Evolutionary conservation across 2,797 vertebrate genomes (phyloP).

Genomic region (Cottoperca gobio): DNA sequence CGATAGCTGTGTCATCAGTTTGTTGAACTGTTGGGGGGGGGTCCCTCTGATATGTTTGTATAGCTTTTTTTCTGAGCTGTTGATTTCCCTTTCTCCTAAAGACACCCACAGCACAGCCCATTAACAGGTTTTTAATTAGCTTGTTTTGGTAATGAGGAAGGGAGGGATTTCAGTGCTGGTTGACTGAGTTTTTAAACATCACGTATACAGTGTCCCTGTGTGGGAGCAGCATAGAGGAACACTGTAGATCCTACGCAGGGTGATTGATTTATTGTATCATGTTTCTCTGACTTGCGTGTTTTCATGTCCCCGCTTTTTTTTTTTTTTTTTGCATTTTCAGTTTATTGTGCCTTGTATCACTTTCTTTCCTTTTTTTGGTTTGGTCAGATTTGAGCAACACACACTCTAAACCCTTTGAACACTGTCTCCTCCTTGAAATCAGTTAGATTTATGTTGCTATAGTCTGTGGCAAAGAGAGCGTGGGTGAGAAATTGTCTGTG

Average conservation of each 20-base stretch:
- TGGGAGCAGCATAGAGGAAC: conserved; percentile 41
- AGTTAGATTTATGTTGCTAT: conserved; percentile 73
- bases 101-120: conserved; percentile 71
- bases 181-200: conserved; percentile 59
- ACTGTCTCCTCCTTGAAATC: conserved; percentile 78
- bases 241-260: conserved; percentile 11
- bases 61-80: conserved; percentile 4
- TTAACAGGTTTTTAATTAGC: conserved; percentile 83
- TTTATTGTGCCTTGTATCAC: conserved; percentile 54
- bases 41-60: conserved; percentile 44
- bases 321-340: conserved; percentile 9
- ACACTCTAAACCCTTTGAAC: conserved; percentile 75
- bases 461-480: conserved; percentile 68
- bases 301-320: neutral
- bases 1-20: conserved; percentile 53
- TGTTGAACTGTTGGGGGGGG: conserved; percentile 34
- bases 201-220: conserved; percentile 36
- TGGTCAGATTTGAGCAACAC: conserved; percentile 53
- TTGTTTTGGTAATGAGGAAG: conserved; percentile 81
- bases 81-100: conserved; percentile 46
- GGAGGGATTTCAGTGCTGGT: conserved; percentile 54
- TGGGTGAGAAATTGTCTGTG: conserved; percentile 79
- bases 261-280: conserved; percentile 26
- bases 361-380: conserved; percentile 32
- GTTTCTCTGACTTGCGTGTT: conserved; percentile 18